Evolutionary conservation across 2,888 invertebrate genomes (phyloP), one percentile per base, ranked within the genome.

Genomic region (Artemia sinica): DNA sequence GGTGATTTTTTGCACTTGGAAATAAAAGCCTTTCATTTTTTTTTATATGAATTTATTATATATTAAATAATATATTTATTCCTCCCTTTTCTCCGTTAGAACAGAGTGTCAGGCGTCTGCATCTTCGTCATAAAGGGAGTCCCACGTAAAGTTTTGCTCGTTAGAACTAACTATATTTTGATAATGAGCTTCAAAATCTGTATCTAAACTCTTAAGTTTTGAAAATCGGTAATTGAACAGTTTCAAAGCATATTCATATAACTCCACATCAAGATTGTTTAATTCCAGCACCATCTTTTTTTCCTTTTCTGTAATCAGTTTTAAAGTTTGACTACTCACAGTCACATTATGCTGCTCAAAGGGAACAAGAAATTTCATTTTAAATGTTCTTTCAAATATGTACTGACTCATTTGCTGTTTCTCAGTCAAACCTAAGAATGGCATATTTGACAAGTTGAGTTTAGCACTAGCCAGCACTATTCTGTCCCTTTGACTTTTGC

Each of bases 381-480:
- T 89, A 77, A 95, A 95, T 14, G 91, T 91, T 79, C 90, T 89
- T 77, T 95, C 94, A 77, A 95, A 95, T 74, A 94, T 87, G 78
- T 92, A 92, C 78, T 93, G 93, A 49, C 90, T 88, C 63, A 74
- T 74, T 83, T 89, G 88, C 80, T 97, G 96, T 79, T 85, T 86
- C 80, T 98, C 98, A 9, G 95, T 94, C 72, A 98, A 84, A 72
- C 96, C 97, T 79, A 97, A 97, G 79, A 92, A 98, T 69, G 96
- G 89, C 91, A 98, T 92, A 67, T 88, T 87, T 71, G 89, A 86
- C 70, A 98, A 82, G 80, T 98, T 98, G 73, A 87, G 84, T 80
- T 96, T 96, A 69, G 98, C 98, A 76, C 94, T 95, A 51, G 90
- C 89, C 72, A 98, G 81, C 84, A 98, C 86, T 67, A 94, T 86